Base-by-base conservation (phyloP, 2,888 invertebrate genomes). In the Dastarcus helophoroides region DNA sequence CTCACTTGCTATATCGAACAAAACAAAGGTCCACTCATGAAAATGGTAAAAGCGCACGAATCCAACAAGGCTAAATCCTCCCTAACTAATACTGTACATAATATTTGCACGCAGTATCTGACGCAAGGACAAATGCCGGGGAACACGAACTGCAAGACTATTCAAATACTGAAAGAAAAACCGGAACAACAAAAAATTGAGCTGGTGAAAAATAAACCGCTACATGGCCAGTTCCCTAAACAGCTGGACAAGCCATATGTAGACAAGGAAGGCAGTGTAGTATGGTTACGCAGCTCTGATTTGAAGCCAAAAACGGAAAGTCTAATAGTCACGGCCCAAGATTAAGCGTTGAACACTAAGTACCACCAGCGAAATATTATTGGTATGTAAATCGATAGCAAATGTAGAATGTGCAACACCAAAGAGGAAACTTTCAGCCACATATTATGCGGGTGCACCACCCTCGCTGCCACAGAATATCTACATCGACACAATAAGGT, bases 281-380 rank as follows among this genome's bases (percentile, higher is more conserved):
- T 29, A 11, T 41, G 36, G 36, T 23, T 41, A 13, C 24, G 6
- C 3, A 11, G 28, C n/a, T 32, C 39, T 22, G 32, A 32, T 26
- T 28, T 41, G 13, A 41, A 36, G 23, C 32, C 32, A 4, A 39
- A 40, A 22, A 39, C 41, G 7, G 38, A 44, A 27, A 38, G 38
- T 3, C 39, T 39, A 6, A 24, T 40, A 4, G 19, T 33, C 8
- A 33, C 37, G 3, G 33, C 38, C 7, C 37, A 40, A 26, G 39
- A 42, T 22, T 34, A 33, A 17, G 36, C 35, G 4, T 24, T 41
- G 5, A 14, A 26, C 7, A 41, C 39, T 9, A 29, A 21, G 14
- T 34, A 35, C 19, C 37, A 36, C 23, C 22, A 7, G 12, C 37
- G 30, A 26, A 19, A 32, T 10, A 38, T 41, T n/a, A 24, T 32